Conservation (phyloP, 1,140 invertebrate species). For the Drosophila ercepeae region DNA sequence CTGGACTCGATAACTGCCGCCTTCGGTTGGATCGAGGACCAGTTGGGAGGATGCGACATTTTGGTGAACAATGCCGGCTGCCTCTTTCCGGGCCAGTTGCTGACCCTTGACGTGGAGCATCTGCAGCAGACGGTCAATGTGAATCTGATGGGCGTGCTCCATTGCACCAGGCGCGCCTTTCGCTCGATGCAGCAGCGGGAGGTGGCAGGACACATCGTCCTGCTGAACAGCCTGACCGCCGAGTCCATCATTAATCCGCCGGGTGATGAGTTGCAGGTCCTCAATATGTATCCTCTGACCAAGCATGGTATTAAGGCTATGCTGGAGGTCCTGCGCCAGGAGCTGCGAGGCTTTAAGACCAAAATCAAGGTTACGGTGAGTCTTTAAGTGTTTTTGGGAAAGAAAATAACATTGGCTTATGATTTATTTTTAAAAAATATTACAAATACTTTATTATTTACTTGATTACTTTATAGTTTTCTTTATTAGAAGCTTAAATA, state of each 20-base stretch:
- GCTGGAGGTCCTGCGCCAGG: slow-evolving; percentile 86
- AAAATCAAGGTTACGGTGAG: slow-evolving; percentile 86
- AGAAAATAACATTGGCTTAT: no score
- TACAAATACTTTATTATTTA: no score
- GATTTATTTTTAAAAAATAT: no score
- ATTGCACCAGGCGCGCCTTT: slow-evolving; percentile 88
- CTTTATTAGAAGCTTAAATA: no score
- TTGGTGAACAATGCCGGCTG: slow-evolving; percentile 91
- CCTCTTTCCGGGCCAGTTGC: slow-evolving; percentile 48
- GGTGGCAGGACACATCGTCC: slow-evolving; percentile 87
- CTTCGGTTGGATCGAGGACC: slow-evolving; percentile 87
- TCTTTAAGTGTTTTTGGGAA: not conserved
- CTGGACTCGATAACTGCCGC: slow-evolving; percentile 87
- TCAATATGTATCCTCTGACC: slow-evolving; percentile 85
- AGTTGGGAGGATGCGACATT: slow-evolving; percentile 88
- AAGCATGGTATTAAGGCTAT: slow-evolving; percentile 86
- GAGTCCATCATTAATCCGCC: slow-evolving; percentile 55
- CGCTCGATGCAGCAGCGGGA: slow-evolving; percentile 88
- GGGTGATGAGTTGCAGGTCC: slow-evolving; percentile 29
- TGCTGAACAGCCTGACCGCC: slow-evolving; percentile 72
- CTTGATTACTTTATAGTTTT: no score
- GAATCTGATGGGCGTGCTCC: slow-evolving; percentile 88
- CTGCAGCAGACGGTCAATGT: slow-evolving; percentile 86
- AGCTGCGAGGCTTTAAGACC: slow-evolving; percentile 85
- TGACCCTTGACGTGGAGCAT: slow-evolving; percentile 38